A percentile compares a stretch with the other conserved stretches of the same genome.
These are phyloP conservation scores for Stegodyphus dumicola DNA, from an alignment of 1,140 invertebrate species.

Conservation along the genomic window DNA sequence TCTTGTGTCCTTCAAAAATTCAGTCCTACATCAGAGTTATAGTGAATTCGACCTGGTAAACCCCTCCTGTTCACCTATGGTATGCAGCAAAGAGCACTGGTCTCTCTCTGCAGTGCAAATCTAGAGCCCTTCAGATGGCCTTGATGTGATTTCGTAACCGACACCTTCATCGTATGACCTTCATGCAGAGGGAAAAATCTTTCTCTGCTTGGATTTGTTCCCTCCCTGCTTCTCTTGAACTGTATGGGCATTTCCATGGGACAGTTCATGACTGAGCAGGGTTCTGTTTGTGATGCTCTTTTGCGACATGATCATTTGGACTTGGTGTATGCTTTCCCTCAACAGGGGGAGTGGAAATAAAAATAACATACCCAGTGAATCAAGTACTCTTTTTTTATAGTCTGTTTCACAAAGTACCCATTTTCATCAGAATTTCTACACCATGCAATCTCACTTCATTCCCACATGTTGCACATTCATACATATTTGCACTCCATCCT, in stretches of 20 bases:
- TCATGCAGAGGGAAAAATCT: background rate
- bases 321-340: background rate
- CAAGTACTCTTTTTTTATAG: too few relatives aligned
- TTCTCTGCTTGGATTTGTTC: background rate
- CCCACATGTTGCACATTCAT: too few relatives aligned
- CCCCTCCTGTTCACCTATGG: background rate
- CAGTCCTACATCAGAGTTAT: background rate
- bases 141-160: background rate
- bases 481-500: too few relatives aligned
- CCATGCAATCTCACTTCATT: too few relatives aligned
- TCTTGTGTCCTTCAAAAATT: background rate
- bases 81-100: background rate
- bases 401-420: too few relatives aligned
- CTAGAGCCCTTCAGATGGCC: background rate
- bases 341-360: background rate
- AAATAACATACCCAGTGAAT: too few relatives aligned
- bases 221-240: background rate
- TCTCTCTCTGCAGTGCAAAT: background rate
- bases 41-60: background rate
- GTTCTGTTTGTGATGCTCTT: background rate
- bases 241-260: background rate
- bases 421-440: too few relatives aligned
- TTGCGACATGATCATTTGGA: background rate
- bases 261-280: background rate
- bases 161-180: background rate